Conservation (phyloP, 1,140 invertebrate species). For the Lamellibrachia luymesi region DNA sequence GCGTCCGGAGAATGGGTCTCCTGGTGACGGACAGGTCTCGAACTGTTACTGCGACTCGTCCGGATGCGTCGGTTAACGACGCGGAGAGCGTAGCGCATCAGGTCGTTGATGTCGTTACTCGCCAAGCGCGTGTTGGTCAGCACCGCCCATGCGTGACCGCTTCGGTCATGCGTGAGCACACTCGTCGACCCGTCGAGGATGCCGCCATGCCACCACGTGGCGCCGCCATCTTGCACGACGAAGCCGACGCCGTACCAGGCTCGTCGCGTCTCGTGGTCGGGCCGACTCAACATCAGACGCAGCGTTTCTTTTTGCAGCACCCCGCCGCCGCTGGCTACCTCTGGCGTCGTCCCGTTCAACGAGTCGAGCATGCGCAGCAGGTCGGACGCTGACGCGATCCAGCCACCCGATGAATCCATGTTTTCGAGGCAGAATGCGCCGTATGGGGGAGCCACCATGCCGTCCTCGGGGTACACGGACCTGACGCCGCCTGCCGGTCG, state of each 20-base stretch:
- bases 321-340: too few species aligned
- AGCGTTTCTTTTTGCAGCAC: constrained; percentile 29
- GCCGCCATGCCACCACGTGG: constrained; percentile 48
- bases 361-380: constrained; percentile 38
- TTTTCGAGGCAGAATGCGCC: constrained; percentile 45
- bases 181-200: constrained; percentile 49
- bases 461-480: constrained; percentile 33
- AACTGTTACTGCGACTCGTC: not conserved
- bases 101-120: constrained; percentile 48
- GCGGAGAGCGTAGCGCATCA: constrained; percentile 45
- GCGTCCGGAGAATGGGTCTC: constrained; percentile 6
- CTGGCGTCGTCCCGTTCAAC: constrained; percentile 20
- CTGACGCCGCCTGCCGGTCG: constrained; percentile 28
- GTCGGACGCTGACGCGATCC: constrained; percentile 37
- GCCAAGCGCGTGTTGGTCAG: constrained; percentile 46
- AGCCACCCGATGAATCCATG: constrained; percentile 44
- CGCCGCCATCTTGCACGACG: constrained; percentile 44
- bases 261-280: constrained; percentile 21
- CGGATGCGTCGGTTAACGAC: not conserved
- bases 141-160: constrained; percentile 45
- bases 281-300: constrained; percentile 34
- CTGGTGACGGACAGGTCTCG: not conserved
- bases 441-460: constrained; percentile 41
- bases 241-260: constrained; percentile 52
- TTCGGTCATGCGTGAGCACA: constrained; percentile 37